Base-by-base conservation (phyloP, 2,113 vertebrate species). In the Pyxicephalus adspersus region DNA sequence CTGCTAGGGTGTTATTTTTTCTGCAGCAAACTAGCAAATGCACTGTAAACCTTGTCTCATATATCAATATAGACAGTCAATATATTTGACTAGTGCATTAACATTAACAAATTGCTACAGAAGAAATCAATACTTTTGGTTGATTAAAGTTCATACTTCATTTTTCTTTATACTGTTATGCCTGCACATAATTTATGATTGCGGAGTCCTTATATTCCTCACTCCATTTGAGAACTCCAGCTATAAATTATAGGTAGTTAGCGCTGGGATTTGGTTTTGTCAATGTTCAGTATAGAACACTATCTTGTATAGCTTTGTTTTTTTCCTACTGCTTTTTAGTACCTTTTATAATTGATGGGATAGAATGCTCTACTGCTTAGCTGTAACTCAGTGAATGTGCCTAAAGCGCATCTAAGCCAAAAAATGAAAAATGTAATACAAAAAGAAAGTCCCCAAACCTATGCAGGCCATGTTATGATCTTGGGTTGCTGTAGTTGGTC, bases 51-150 rank as follows among this genome's bases (percentile, higher is more conserved):
- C 34, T 29, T 60, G 71, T 23, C n/a, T 60, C 67, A 63, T 84
- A 71, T 55, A 80, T 80, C 78, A 80, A 63, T 72, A 70, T 60
- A 60, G 51, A 25, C 45, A 80, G 51, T 80, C 67, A 80, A 80
- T 80, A 80, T 70, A 68, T 72, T 80, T 72, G 55, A 80, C 68
- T 64, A 72, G 23, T 45, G 31, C 67, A 80, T 72, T 51, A 80
- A 67, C 57, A 80, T 52, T 61, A 65, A 72, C 23, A 63, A 51
- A 80, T 72, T 71, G 57, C 78, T 64, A 22, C 57, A 52, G 78
- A 3, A 18, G 28, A 54, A 23, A 72, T 80, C 78, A 72, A 72
- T 80, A 80, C 29, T 80, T 63, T 63, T n/a, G 67, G 78, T 72
- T 80, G 78, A 80, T 80, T 80, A 80, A 72, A 80, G 38, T 52